Evolutionary conservation across 1,140 invertebrate genomes (phyloP), one percentile per base, ranked within the genome.

Genomic region (Drosophila rhopaloa): DNA sequence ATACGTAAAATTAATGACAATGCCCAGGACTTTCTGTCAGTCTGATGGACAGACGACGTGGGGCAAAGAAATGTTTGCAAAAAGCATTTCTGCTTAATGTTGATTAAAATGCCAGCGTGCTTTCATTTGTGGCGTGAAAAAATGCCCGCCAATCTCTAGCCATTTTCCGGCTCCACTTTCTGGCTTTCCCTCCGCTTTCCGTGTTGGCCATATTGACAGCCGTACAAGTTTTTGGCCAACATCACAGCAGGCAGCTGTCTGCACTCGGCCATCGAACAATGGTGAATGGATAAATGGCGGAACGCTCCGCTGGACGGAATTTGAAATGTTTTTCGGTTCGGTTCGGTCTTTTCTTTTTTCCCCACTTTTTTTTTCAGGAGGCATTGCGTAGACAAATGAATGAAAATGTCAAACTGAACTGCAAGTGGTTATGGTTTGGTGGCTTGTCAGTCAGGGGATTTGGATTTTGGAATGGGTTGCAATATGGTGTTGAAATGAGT

Each of bases 31-130:
- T 85, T 57, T 66, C 79, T 77, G 56, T 81, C 74, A 77, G 75
- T 59, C 76, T 66, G 76, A 70, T 73, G 76, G 83, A 61, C 84
- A 73, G 56, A 75, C 51, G 56, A 75, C 51, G 57, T 43, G 57
- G 58, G 40, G 44, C 44, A 66, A 60, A 51, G 84, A 89, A 84
- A 60, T 89, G 84, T 90, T 89, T 81, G 84, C 85, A 84, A 88
- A 84, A 89, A 88, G 72, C 85, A 84, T 89, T 89, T 78, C 80
- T 89, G 84, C 84, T 89, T 89, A 89, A 89, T 89, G 84, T 89
- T 89, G 84, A 89, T 89, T 89, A 89, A 89, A 89, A 89, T 89
- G 84, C 84, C 84, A 89, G 70, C 71, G 81, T 63, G 65, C 73
- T 86, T 83, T 83, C 75, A 75, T 70, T 79, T 47, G 61, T 73